Evolutionary conservation across 2,888 invertebrate species (phyloP).

Genomic region (Drosophila lutescens): DNA sequence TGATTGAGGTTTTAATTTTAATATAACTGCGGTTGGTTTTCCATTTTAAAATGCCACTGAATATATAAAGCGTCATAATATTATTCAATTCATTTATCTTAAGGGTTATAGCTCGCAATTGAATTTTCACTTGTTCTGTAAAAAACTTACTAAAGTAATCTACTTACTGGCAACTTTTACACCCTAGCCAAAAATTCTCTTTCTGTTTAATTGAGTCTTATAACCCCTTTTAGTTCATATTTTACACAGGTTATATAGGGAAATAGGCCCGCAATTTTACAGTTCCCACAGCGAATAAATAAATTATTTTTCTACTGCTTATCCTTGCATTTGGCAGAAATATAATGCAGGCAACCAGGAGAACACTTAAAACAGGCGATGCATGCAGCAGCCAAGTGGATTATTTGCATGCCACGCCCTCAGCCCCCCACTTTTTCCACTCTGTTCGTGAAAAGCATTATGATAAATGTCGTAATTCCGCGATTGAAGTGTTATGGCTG

Average conservation of each 20-base stretch:
- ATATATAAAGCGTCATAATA: too few species aligned
- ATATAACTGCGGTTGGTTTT: not conserved
- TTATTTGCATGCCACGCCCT: slow-evolving; percentile 34
- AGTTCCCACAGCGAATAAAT: slow-evolving; percentile 2
- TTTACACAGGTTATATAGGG: not conserved
- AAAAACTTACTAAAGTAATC: too few species aligned
- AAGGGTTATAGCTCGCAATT: not conserved
- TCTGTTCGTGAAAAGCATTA: slow-evolving; percentile 26
- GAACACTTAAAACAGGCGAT: slow-evolving; percentile 33
- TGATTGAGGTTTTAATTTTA: slow-evolving; percentile 2
- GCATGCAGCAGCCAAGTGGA: slow-evolving; percentile 42
- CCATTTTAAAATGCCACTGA: too few species aligned
- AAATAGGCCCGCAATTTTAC: slow-evolving; percentile 9
- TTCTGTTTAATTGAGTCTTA: not conserved
- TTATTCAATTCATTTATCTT: too few species aligned
- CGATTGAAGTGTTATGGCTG: slow-evolving; percentile 45
- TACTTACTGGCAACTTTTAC: too few species aligned
- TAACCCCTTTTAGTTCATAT: too few species aligned
- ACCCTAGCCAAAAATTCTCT: not conserved
- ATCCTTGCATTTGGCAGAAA: slow-evolving; percentile 6
- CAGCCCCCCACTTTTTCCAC: not conserved
- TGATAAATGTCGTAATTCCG: slow-evolving; percentile 49
- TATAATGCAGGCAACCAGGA: not conserved
- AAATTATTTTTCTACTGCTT: slow-evolving; percentile 19
- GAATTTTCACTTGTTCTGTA: too few species aligned